phyloP scores from a whole-genome alignment of 2,797 vertebrate genomes.

The Buceros bicornis region DNA sequence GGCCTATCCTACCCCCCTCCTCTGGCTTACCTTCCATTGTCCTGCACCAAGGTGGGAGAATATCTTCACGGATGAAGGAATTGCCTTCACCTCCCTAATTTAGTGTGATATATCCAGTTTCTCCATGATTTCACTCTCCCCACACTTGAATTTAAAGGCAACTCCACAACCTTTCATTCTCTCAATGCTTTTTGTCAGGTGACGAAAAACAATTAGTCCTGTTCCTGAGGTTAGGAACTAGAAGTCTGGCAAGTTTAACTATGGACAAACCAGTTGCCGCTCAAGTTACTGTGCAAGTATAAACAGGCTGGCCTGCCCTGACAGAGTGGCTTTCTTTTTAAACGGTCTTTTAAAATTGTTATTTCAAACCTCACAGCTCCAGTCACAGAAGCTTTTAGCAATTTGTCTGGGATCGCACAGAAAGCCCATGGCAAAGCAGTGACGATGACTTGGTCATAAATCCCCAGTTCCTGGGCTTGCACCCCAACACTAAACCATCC shows the following conservation, averaged over 20 bases:
- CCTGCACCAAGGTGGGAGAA: neutral
- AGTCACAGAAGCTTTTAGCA: neutral
- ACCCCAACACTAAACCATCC: neutral
- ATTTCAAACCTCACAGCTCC: neutral
- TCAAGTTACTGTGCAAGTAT: neutral
- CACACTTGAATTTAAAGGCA: neutral
- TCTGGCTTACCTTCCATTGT: neutral
- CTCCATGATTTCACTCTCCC: neutral
- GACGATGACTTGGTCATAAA: rapidly evolving
- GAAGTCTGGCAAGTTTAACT: neutral
- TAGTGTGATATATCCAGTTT: neutral
- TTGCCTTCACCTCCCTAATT: neutral
- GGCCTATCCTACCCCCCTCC: neutral
- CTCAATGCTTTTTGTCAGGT: neutral
- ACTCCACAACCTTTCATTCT: neutral
- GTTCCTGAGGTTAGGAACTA: neutral
- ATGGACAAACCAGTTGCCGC: neutral
- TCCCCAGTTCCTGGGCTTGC: neutral
- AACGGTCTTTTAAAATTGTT: neutral
- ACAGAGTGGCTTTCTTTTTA: neutral
- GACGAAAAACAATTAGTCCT: neutral
- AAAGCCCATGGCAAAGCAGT: neutral
- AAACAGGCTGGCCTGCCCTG: slow-evolving; percentile 1
- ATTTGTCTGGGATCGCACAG: neutral
- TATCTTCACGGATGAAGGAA: neutral